Conservation (phyloP, 1,140 invertebrate species). For the Hylaeus anthracinus region DNA sequence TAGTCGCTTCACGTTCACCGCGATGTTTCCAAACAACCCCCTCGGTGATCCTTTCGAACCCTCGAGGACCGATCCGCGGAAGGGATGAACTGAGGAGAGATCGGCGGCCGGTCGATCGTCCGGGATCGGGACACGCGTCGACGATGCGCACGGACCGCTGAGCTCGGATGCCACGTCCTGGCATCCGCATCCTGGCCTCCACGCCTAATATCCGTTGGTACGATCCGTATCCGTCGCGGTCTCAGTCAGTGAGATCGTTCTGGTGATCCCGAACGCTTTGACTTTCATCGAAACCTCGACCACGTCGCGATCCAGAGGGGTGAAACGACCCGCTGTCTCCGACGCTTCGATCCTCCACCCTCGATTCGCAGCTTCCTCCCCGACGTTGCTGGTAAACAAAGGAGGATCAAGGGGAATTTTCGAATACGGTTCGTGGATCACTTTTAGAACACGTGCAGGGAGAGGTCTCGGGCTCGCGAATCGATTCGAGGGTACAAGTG, state of each 20-base stretch:
- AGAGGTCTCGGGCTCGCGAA: neutral
- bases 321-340: too few species aligned
- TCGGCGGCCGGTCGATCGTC: neutral
- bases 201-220: slow-evolving; percentile 28
- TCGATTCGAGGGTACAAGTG: slow-evolving; percentile 30
- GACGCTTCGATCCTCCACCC: too few species aligned
- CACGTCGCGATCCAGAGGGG: too few species aligned
- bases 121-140: neutral
- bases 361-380: neutral
- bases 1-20: slow-evolving; percentile 38
- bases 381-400: neutral
- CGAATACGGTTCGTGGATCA: neutral
- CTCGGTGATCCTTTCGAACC: neutral
- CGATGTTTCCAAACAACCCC: slow-evolving; percentile 49
- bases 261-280: neutral
- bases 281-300: neutral
- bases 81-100: slow-evolving; percentile 20
- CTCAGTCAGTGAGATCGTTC: slow-evolving; percentile 28
- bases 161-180: neutral
- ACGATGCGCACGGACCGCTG: slow-evolving; percentile 5
- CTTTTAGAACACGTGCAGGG: slow-evolving; percentile 26
- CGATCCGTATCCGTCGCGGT: slow-evolving; percentile 14
- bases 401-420: neutral
- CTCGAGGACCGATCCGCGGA: slow-evolving; percentile 16
- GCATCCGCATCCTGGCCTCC: neutral